Conservation (phyloP, 2,113 vertebrate genomes). For the Spea bombifrons region DNA sequence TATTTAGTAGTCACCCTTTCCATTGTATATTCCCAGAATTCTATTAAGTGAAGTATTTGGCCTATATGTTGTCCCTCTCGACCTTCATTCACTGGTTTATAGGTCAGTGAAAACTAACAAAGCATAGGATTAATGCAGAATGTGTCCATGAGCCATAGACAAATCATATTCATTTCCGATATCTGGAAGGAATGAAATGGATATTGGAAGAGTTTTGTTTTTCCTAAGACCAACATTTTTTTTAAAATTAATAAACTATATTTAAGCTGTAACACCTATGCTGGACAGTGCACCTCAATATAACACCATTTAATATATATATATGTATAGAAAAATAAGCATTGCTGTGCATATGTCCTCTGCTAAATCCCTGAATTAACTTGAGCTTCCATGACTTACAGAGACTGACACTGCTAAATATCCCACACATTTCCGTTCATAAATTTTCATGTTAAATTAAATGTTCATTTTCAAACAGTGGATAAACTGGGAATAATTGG, state of each 20-base stretch:
- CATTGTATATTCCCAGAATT: too few species aligned
- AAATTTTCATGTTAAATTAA: slow-evolving; percentile 32
- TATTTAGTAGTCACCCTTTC: too few species aligned
- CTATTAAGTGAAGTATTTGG: too few species aligned
- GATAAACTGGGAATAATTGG: slow-evolving; percentile 1
- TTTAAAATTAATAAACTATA: slow-evolving; percentile 22
- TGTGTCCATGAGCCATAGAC: slow-evolving; percentile 12
- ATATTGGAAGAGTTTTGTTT: slow-evolving; percentile 23
- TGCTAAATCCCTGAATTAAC: slow-evolving; percentile 44
- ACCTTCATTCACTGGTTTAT: too few species aligned
- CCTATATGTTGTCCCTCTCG: too few species aligned
- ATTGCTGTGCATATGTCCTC: slow-evolving; percentile 34
- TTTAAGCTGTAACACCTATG: slow-evolving; percentile 17
- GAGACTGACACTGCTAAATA: slow-evolving; percentile 17
- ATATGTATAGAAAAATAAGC: slow-evolving; percentile 46
- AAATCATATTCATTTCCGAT: slow-evolving; percentile 30
- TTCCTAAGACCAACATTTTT: slow-evolving; percentile 16
- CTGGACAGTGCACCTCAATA: slow-evolving; percentile 38
- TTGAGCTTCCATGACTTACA: slow-evolving; percentile 39
- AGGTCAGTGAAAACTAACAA: too few species aligned
- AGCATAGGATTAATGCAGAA: too few species aligned
- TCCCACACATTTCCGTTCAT: slow-evolving; percentile 21
- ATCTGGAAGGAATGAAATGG: slow-evolving; percentile 25
- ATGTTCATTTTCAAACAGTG: slow-evolving; percentile 19
- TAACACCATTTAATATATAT: slow-evolving; percentile 17